A percentile compares a stretch with the other conserved stretches of the same genome.
These are phyloP conservation scores for Falco concolor DNA, from an alignment of 2,797 vertebrate species.

Conservation along the genomic window DNA sequence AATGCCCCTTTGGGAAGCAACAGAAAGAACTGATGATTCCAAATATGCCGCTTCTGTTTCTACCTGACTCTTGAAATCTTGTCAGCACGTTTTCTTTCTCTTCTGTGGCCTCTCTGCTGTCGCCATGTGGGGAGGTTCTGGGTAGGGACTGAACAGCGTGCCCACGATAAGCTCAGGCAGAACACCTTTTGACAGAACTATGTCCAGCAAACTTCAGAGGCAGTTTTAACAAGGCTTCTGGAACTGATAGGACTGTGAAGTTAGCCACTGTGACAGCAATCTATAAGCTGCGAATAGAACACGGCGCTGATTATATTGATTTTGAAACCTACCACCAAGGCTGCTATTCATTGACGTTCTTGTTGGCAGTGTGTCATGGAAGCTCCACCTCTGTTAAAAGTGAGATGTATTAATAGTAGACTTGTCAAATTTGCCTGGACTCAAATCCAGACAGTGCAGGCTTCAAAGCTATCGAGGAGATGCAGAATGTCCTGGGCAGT, in stretches of 20 bases:
- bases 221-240: background rate
- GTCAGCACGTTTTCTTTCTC: background rate
- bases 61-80: background rate
- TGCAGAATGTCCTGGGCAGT: background rate
- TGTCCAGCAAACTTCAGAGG: background rate
- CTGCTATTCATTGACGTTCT: conserved; percentile 12
- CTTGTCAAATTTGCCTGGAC: background rate
- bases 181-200: background rate
- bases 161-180: background rate
- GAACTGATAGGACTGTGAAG: background rate
- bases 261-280: conserved; percentile 9
- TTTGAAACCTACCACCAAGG: background rate
- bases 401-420: background rate
- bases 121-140: background rate
- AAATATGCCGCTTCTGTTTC: background rate
- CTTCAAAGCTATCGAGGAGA: background rate
- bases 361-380: background rate
- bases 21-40: background rate
- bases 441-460: background rate
- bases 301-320: background rate
- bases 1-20: background rate
- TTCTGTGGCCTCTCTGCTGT: background rate
- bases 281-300: conserved; percentile 18
- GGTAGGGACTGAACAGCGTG: background rate
- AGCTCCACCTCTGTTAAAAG: background rate